A percentile compares a stretch with the other conserved stretches of the same genome.
Conservation (phyloP, 2,113 vertebrate species). For the Callithrix jacchus region DNA sequence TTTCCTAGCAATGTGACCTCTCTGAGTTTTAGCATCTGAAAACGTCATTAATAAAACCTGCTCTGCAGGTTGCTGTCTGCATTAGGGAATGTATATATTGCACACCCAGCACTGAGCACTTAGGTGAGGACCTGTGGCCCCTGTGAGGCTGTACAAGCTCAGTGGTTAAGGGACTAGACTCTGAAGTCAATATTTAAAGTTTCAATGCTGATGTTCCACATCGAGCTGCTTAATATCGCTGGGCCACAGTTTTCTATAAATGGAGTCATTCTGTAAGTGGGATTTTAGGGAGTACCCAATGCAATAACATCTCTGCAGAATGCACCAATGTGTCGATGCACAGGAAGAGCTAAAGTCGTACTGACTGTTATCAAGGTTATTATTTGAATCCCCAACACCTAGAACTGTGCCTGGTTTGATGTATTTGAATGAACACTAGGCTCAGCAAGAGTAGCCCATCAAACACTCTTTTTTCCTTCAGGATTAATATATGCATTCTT, state of each 20-base stretch:
- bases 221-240: background rate
- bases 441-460: background rate
- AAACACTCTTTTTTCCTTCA: background rate
- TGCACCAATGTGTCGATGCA: background rate
- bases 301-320: background rate
- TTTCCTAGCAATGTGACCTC: background rate
- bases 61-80: background rate
- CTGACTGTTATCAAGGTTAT: background rate
- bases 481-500: background rate
- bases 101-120: background rate
- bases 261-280: background rate
- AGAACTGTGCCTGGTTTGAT: background rate
- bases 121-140: background rate
- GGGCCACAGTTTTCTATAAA: background rate
- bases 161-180: background rate
- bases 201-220: background rate
- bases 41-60: background rate
- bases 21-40: background rate
- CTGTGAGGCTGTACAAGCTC: background rate
- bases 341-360: background rate
- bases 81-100: background rate
- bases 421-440: accelerated
- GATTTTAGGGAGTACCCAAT: background rate
- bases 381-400: background rate
- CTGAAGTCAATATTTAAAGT: background rate